phyloP scores from a whole-genome alignment of 2,888 invertebrate species.

The Polyommatus icarus region DNA sequence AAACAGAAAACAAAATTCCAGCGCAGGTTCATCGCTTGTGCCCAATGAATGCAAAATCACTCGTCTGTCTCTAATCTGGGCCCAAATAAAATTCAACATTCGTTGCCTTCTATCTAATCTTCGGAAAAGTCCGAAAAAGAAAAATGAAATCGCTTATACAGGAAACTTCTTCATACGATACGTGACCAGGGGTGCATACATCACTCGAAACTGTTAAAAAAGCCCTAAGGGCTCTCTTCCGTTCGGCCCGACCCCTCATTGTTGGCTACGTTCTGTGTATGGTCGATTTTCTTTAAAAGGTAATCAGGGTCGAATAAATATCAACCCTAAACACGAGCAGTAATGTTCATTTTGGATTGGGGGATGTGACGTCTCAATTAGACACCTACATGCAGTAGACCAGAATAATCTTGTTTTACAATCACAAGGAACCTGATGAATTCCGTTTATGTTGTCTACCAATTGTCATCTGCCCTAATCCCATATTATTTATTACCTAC shows the following conservation, averaged over 20 bases:
- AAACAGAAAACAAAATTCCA: constrained; percentile 1
- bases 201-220: constrained; percentile 72
- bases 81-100: constrained; percentile 31
- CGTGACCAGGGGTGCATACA: constrained; percentile 78
- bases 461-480: constrained; percentile 29
- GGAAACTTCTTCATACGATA: constrained; percentile 75
- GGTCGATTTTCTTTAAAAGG: constrained; percentile 39
- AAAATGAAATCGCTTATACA: constrained; percentile 74
- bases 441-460: constrained; percentile 35
- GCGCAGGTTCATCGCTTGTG: constrained; percentile 22
- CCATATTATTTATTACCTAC: constrained; percentile 5
- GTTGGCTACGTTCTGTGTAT: constrained; percentile 39
- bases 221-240: constrained; percentile 61
- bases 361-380: constrained; percentile 56
- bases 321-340: background rate
- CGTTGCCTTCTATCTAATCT: constrained; percentile 36
- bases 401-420: constrained; percentile 59
- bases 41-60: constrained; percentile 27
- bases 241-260: constrained; percentile 43
- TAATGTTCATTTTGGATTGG: background rate
- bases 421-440: constrained; percentile 42
- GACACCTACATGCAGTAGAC: constrained; percentile 56
- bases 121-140: constrained; percentile 54
- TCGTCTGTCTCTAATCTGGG: constrained; percentile 19
- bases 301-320: constrained; percentile 15